phyloP scores from a whole-genome alignment of 2,797 vertebrate species.

The Typhlichthys eigenmanni region DNA sequence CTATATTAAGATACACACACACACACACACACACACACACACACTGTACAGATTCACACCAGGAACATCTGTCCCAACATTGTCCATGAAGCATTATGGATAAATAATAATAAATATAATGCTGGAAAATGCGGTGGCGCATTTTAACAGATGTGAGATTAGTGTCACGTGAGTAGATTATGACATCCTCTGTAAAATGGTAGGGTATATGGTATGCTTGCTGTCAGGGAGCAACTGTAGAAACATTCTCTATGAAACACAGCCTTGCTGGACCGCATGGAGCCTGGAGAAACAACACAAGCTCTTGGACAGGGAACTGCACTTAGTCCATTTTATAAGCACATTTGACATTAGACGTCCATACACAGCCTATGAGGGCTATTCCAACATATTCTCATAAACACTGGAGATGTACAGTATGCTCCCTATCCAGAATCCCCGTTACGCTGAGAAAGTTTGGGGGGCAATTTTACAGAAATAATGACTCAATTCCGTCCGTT shows the following conservation, averaged over 20 bases:
- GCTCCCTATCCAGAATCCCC: slow-evolving; percentile 69
- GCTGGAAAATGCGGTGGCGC: slow-evolving; percentile 24
- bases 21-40: neutral
- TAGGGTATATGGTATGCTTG: slow-evolving; percentile 22
- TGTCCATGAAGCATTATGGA: slow-evolving; percentile 22
- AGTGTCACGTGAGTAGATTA: slow-evolving; percentile 46
- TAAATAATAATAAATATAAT: slow-evolving; percentile 17
- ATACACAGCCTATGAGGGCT: slow-evolving; percentile 57
- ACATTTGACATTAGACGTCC: slow-evolving; percentile 77
- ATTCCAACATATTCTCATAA: slow-evolving; percentile 69
- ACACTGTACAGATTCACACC: slow-evolving; percentile 2
- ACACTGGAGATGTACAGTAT: slow-evolving; percentile 50
- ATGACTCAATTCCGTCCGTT: slow-evolving; percentile 74
- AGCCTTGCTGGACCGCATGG: slow-evolving; percentile 38
- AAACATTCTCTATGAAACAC: too few relatives aligned
- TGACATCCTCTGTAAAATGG: slow-evolving; percentile 37
- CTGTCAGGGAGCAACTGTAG: slow-evolving; percentile 27
- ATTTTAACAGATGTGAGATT: slow-evolving; percentile 50
- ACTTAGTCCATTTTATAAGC: slow-evolving; percentile 80
- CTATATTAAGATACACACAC: neutral
- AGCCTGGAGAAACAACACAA: slow-evolving; percentile 35
- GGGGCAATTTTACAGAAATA: slow-evolving; percentile 80
- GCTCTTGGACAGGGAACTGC: slow-evolving; percentile 49
- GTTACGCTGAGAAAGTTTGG: slow-evolving; percentile 66
- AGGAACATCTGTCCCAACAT: slow-evolving; percentile 11